phyloP scores from a whole-genome alignment of 2,888 invertebrate species.

The Halictus ligatus region DNA sequence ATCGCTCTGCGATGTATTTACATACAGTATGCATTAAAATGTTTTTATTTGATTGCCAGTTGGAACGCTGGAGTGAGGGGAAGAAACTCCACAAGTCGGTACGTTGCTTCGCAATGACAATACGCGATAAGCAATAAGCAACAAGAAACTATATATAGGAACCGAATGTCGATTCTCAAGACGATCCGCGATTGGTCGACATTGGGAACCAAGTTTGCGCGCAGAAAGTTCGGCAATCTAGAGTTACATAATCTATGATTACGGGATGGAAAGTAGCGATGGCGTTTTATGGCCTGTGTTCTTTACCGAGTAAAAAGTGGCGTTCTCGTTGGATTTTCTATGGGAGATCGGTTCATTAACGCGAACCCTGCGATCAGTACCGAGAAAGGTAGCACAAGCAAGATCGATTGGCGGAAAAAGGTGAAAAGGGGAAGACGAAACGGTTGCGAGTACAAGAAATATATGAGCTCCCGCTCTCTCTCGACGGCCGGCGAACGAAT shows the following conservation, averaged over 20 bases:
- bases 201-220: not conserved
- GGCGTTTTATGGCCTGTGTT: constrained; percentile 63
- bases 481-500: constrained; percentile 59
- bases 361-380: constrained; percentile 1
- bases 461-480: constrained; percentile 47
- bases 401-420: not conserved
- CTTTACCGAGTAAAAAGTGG: constrained; percentile 53
- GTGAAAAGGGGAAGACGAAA: not conserved
- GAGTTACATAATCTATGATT: constrained; percentile 60
- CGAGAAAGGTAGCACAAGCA: not conserved
- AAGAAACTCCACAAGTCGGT: no score
- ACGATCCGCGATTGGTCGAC: constrained; percentile 24
- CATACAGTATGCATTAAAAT: no score
- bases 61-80: no score
- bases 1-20: no score
- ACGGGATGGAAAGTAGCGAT: constrained; percentile 59
- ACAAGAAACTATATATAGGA: not conserved
- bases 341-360: constrained; percentile 48
- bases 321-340: constrained; percentile 53
- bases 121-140: not conserved
- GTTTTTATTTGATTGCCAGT: no score
- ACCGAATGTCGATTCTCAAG: not conserved
- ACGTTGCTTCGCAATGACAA: not conserved
- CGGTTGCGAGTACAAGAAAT: constrained; percentile 24
- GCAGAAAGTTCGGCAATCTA: constrained; percentile 39